These are phyloP conservation scores for Oriolus oriolus DNA, from an alignment of 2,113 vertebrate species.

Conservation along the genomic window DNA sequence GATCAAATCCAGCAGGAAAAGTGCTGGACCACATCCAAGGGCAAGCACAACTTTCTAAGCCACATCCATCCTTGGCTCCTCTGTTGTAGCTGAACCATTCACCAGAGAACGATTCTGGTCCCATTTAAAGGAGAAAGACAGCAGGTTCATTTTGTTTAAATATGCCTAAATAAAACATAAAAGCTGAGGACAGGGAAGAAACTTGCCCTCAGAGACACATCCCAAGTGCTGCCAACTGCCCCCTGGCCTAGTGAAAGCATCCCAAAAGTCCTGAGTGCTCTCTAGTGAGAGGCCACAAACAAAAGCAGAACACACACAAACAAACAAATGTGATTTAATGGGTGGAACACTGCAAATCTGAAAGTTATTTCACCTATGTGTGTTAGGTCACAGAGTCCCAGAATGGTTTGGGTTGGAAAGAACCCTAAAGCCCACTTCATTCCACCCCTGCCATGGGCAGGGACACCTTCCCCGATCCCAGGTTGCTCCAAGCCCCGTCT, in stretches of 20 bases:
- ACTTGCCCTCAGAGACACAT: not conserved
- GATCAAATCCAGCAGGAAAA: not conserved
- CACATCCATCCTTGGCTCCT: not conserved
- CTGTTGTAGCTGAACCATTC: not conserved
- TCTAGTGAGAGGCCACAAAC: not conserved
- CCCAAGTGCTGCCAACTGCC: not conserved
- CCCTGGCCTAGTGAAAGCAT: not conserved
- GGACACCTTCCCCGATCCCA: not conserved
- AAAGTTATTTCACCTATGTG: not conserved
- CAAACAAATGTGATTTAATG: not conserved
- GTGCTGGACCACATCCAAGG: not conserved
- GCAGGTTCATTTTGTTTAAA: not conserved
- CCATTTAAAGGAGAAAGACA: not conserved
- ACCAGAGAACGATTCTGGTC: not conserved
- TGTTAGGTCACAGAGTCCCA: not conserved
- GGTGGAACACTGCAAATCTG: not conserved
- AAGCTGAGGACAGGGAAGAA: not conserved
- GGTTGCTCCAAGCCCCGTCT: not conserved
- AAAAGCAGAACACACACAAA: not conserved
- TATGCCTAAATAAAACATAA: not conserved
- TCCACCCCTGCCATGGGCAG: not conserved
- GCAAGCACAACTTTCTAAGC: not conserved
- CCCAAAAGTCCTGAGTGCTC: not conserved
- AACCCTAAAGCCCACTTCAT: fast-evolving
- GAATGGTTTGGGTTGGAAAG: not conserved